phyloP scores from a whole-genome alignment of 2,888 invertebrate genomes.

The Hemicrepidius hirtus region DNA sequence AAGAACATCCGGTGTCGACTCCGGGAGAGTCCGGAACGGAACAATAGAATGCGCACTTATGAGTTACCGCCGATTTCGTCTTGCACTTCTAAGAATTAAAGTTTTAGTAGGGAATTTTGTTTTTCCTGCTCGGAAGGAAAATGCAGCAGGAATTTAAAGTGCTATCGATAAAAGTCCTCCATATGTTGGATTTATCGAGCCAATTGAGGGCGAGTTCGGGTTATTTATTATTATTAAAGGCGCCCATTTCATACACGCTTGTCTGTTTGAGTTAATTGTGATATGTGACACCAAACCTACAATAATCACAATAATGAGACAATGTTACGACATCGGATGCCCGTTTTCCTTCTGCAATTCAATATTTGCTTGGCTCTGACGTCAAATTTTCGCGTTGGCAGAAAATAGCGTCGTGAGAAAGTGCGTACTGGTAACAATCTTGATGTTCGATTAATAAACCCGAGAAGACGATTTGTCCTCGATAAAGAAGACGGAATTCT shows the following conservation, averaged over 20 bases:
- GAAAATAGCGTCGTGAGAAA: conserved; percentile 20
- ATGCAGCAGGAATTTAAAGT: conserved; percentile 36
- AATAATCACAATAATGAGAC: conserved; percentile 1
- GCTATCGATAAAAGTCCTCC: conserved; percentile 39
- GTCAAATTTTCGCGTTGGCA: conserved; percentile 4
- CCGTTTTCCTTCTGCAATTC: conserved; percentile 10
- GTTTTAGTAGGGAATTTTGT: background rate
- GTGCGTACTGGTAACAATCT: conserved; percentile 4
- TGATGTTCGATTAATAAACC: conserved; percentile 11
- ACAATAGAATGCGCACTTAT: conserved; percentile 1
- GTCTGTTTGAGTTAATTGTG: conserved; percentile 42
- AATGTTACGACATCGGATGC: conserved; percentile 19
- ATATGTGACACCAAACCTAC: conserved; percentile 33
- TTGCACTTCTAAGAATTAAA: background rate
- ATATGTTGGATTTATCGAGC: conserved; percentile 39
- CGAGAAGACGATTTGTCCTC: conserved; percentile 13
- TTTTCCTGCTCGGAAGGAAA: conserved; percentile 2
- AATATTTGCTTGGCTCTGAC: conserved; percentile 2
- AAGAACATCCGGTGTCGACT: conserved; percentile 59
- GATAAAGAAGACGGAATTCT: conserved; percentile 16
- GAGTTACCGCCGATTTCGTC: conserved; percentile 10
- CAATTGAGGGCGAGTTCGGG: conserved; percentile 41
- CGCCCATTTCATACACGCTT: conserved; percentile 43
- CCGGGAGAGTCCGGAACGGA: conserved; percentile 19
- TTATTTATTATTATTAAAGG: conserved; percentile 48